phyloP scores from a whole-genome alignment of 2,888 invertebrate species.

The Dendrolimus houi region DNA sequence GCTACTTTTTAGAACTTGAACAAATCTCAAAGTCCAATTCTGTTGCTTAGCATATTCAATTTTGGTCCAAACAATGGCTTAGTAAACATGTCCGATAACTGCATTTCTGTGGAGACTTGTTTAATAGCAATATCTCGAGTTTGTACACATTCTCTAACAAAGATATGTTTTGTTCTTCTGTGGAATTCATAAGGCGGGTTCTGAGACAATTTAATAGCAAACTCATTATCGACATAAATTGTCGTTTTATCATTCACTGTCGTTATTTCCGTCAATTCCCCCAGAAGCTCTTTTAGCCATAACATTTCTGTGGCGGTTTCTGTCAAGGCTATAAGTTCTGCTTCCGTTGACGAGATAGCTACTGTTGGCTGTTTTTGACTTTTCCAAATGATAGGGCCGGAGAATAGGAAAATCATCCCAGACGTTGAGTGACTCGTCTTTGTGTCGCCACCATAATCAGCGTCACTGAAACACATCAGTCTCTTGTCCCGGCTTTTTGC shows the following conservation, averaged over 20 bases:
- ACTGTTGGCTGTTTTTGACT: conserved; percentile 25
- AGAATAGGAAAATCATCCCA: conserved; percentile 5
- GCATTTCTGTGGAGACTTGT: background rate
- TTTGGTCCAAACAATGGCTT: background rate
- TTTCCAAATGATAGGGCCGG: conserved; percentile 23
- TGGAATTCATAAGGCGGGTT: conserved; percentile 3
- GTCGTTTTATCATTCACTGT: no score
- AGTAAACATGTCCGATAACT: background rate
- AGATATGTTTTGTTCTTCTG: conserved; percentile 7
- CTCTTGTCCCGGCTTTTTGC: background rate
- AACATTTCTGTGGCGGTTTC: conserved; percentile 21
- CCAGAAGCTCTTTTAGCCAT: conserved; percentile 14
- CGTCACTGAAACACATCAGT: conserved; percentile 4
- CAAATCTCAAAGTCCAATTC: no score
- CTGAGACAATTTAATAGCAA: conserved; percentile 4
- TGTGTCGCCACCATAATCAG: conserved; percentile 5
- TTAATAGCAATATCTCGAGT: background rate
- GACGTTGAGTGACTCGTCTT: conserved; percentile 3
- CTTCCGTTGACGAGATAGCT: conserved; percentile 26
- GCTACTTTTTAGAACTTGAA: no score
- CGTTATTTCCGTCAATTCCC: background rate
- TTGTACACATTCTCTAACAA: background rate
- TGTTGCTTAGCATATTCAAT: no score
- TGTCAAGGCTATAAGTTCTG: conserved; percentile 27
- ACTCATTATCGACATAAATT: conserved; percentile 1